Evolutionary conservation across 2,888 invertebrate species (phyloP), one percentile per base, ranked within the genome.

Genomic region (Dynastes tityus): DNA sequence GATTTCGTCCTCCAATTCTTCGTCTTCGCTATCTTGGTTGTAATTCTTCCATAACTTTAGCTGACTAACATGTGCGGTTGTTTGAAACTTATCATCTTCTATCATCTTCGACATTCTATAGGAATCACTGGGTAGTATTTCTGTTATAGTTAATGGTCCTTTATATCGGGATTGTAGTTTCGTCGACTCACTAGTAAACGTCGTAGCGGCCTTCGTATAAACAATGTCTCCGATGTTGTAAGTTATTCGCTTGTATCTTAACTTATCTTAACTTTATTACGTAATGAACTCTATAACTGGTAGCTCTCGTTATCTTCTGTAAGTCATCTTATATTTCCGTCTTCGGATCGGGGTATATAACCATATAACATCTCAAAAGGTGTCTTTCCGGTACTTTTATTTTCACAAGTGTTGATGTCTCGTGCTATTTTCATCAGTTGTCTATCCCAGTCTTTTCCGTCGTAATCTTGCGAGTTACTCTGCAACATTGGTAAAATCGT

Each of bases 161-260:
- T 77, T 77, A 29, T 77, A 68, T 37, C 64, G 49, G 13, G 27
- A 5, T 27, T 77, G 68, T 22, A 53, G 9, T 22, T 22, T 22
- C 0, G 22, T 22, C 22, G 22, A 22, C 22, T 22, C 22, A 22
- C 22, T 0, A 22, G 58, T 68, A 2, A 68, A 29, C 8, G 22
- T 16, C 2, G 77, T 5, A 16, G 51, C 13, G 6, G 40, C 16
- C 27, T 68, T 77, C 11, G 70, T n/a, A 40, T 45, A 51, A 9
- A 77, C 77, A 13, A 77, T 70, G 9, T 68, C 68, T 0, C 70
- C 67, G 6, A 67, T 45, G 16, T 16, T 67, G n/a, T 67, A 9
- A 22, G 22, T 22, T 22, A n/a, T 11, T 67, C n/a, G 1, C n/a
- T 13, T 16, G 13, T 45, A 2, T 22, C 22, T 22, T 22, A 22